These are phyloP conservation scores for Scaptomyza flava DNA, from an alignment of 2,888 invertebrate species.

Conservation along the genomic window DNA sequence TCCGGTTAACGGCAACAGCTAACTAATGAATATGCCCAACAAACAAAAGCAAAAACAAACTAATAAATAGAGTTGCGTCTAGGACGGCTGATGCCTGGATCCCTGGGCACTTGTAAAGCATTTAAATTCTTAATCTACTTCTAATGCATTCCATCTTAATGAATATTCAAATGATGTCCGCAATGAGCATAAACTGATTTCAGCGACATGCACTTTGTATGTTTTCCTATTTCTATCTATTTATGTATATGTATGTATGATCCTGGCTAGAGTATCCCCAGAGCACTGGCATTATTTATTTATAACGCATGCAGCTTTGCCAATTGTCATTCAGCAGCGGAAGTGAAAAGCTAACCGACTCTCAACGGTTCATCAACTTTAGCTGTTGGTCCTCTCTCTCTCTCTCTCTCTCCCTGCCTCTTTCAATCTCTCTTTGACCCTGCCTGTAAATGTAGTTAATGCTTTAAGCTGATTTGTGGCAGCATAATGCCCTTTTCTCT, in stretches of 20 bases:
- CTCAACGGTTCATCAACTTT: conserved; percentile 37
- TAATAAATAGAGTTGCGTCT: conserved; percentile 14
- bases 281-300: conserved; percentile 41
- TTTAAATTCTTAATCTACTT: conserved; percentile 68
- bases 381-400: not conserved
- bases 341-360: conserved; percentile 47
- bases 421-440: not conserved
- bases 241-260: not conserved
- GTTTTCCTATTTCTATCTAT: not conserved
- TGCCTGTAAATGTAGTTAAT: conserved; percentile 37
- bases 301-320: conserved; percentile 51
- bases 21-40: conserved; percentile 71
- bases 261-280: conserved; percentile 15
- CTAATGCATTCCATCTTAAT: conserved; percentile 67
- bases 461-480: conserved; percentile 71
- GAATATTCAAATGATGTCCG: conserved; percentile 60
- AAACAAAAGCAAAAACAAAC: conserved; percentile 21
- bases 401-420: not conserved
- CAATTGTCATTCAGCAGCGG: conserved; percentile 51
- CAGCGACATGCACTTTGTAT: conserved; percentile 5
- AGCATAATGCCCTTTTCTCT: conserved; percentile 49
- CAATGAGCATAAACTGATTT: conserved; percentile 29
- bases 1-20: conserved; percentile 75
- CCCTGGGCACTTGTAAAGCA: conserved; percentile 56
- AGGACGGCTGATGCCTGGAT: conserved; percentile 5